phyloP scores from a whole-genome alignment of 2,888 invertebrate genomes.

The Sceliomorpha sp. region DNA sequence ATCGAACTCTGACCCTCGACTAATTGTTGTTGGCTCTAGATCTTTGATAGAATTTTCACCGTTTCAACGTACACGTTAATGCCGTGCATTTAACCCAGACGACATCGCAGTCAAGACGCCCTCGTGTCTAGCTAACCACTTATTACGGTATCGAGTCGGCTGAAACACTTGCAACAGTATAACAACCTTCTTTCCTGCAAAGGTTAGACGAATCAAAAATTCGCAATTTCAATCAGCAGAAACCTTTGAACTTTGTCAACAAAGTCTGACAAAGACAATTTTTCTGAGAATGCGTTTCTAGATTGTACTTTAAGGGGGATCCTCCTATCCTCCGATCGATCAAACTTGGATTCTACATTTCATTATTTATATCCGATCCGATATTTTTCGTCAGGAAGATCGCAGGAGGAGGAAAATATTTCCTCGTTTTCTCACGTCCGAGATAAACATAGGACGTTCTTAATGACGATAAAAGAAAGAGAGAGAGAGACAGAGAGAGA shows the following conservation, averaged over 20 bases:
- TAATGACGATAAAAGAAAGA: conserved; percentile 21
- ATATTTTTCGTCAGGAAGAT: too few species aligned
- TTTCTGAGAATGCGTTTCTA: too few species aligned
- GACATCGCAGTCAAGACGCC: conserved; percentile 30
- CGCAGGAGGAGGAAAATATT: conserved; percentile 23
- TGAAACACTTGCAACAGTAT: background rate
- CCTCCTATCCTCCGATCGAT: too few species aligned
- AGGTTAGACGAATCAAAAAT: too few species aligned
- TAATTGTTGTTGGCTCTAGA: conserved; percentile 80
- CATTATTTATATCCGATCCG: too few species aligned
- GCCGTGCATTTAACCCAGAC: conserved; percentile 30
- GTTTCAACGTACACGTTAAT: conserved; percentile 25
- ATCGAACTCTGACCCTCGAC: conserved; percentile 78
- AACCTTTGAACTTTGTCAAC: too few species aligned
- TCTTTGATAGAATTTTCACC: conserved; percentile 67
- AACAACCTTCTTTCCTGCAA: too few species aligned
- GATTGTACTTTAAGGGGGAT: too few species aligned
- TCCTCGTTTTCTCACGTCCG: conserved; percentile 37
- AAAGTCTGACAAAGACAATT: too few species aligned
- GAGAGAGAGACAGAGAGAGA: too few species aligned
- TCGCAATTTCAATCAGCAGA: too few species aligned
- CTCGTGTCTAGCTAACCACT: conserved; percentile 13
- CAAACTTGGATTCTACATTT: too few species aligned
- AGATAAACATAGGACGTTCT: conserved; percentile 17
- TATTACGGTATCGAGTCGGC: conserved; percentile 7